phyloP scores from a whole-genome alignment of 2,113 vertebrate species.

The Zapus hudsonius region DNA sequence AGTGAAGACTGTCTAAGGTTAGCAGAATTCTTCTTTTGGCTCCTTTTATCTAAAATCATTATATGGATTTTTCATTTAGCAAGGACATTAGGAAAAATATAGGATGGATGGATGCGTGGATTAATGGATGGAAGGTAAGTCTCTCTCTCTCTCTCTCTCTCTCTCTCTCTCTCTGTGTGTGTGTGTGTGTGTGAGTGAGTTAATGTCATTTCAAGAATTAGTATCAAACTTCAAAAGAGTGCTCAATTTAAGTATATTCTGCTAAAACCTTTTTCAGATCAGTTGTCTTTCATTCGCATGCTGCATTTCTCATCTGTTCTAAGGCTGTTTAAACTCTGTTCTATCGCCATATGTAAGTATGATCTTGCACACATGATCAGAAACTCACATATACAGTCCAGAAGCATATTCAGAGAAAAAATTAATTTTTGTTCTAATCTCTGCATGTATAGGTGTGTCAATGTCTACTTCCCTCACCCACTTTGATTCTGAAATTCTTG shows the following conservation, averaged over 20 bases:
- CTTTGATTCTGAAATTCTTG: neutral
- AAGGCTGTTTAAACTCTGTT: neutral
- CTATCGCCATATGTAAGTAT: neutral
- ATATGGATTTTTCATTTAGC: neutral
- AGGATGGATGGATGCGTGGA: neutral
- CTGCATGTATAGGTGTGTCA: neutral
- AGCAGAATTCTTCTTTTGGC: neutral
- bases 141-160: too few species aligned
- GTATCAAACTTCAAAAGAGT: neutral
- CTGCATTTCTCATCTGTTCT: neutral
- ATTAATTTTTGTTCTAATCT: neutral
- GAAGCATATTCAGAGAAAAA: neutral
- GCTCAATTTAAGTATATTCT: neutral
- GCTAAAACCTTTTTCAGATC: neutral
- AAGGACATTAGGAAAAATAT: neutral
- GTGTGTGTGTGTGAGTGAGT: too few species aligned
- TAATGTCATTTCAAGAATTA: constrained; percentile 2
- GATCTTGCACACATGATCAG: neutral
- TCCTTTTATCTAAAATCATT: neutral
- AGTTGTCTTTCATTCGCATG: neutral
- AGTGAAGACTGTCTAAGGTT: neutral
- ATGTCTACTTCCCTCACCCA: neutral
- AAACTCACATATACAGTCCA: neutral
- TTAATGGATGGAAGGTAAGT: neutral
- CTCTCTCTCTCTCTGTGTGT: too few species aligned